Percentiles rank a stretch among this genome's conserved stretches.
Evolutionary conservation across 2,113 vertebrate genomes (phyloP).

Genomic region (Rattus rattus): DNA sequence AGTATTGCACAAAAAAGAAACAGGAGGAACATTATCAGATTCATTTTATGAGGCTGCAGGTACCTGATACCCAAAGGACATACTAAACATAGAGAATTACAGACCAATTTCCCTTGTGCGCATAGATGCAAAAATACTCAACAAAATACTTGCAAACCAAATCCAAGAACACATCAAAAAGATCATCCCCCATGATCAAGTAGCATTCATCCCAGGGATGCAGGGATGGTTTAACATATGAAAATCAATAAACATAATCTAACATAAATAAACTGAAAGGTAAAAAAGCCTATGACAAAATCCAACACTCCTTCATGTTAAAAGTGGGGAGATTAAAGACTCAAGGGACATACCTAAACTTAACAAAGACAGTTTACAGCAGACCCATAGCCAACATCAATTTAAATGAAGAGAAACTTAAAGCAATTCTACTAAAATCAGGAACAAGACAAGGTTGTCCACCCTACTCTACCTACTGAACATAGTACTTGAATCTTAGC

Average conservation of each 20-base stretch:
- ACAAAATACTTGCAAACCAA: neutral
- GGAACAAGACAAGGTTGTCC: neutral
- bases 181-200: neutral
- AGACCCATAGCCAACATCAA: neutral
- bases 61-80: neutral
- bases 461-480: neutral
- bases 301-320: neutral
- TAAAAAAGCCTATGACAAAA: neutral
- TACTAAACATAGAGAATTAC: neutral
- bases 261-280: neutral
- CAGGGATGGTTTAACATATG: neutral
- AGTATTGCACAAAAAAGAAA: neutral
- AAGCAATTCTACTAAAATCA: neutral
- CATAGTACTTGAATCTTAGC: neutral
- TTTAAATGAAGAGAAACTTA: neutral
- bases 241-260: neutral
- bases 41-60: neutral
- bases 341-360: neutral
- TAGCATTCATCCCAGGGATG: neutral
- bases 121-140: neutral
- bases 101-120: neutral
- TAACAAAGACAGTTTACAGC: neutral
- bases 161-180: neutral
- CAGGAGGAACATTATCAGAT: neutral
- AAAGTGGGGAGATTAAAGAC: neutral